These are phyloP conservation scores for Phymastichus coffea DNA, from an alignment of 1,140 invertebrate species.

Conservation along the genomic window DNA sequence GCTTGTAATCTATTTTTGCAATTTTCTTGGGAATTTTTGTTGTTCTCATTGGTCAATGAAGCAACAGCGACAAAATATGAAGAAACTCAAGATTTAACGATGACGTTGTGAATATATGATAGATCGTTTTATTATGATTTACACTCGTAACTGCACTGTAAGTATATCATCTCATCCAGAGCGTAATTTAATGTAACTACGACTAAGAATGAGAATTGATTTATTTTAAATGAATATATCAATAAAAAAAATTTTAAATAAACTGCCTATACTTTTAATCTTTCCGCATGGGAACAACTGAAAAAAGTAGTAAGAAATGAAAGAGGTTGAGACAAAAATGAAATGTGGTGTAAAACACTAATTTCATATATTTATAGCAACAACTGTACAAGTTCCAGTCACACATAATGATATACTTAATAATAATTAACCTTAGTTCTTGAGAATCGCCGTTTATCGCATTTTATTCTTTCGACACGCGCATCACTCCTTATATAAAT, in stretches of 20 bases:
- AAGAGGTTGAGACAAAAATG: background rate
- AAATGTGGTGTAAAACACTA: conserved; percentile 54
- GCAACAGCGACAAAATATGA: no score
- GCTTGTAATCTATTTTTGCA: no score
- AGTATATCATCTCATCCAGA: conserved; percentile 27
- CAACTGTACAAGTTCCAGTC: conserved; percentile 56
- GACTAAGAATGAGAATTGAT: conserved; percentile 26
- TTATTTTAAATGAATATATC: conserved; percentile 31
- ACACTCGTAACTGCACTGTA: conserved; percentile 19
- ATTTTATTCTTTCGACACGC: conserved; percentile 12
- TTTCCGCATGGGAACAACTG: no score
- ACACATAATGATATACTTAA: conserved; percentile 49
- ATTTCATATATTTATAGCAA: conserved; percentile 58
- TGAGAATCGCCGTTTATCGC: conserved; percentile 7
- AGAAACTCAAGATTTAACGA: no score
- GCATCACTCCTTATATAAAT: conserved; percentile 18
- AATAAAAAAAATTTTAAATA: conserved; percentile 13
- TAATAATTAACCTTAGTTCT: conserved; percentile 38
- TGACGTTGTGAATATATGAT: no score
- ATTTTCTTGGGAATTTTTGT: no score
- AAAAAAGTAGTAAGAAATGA: background rate
- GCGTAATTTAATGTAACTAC: conserved; percentile 26
- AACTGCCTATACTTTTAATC: no score
- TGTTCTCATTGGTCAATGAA: no score
- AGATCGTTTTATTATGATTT: background rate